Evolutionary conservation across 2,888 invertebrate species (phyloP).

Genomic region (Eristalis tenax): DNA sequence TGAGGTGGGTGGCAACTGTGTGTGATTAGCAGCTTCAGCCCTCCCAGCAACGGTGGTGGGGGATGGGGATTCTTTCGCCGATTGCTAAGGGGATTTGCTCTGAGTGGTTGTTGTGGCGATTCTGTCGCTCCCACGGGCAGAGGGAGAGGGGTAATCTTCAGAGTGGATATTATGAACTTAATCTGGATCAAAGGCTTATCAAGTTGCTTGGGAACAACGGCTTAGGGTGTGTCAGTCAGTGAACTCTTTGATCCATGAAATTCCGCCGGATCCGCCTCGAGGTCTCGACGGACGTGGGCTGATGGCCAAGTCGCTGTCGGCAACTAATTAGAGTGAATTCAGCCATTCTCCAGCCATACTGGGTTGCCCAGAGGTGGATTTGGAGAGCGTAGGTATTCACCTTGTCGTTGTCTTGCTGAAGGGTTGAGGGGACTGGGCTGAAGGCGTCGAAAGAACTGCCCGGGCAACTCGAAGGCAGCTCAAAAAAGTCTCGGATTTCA

Average conservation of each 20-base stretch:
- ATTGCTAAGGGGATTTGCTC: conserved; percentile 44
- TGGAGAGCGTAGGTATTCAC: no score
- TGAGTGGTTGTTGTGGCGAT: conserved; percentile 46
- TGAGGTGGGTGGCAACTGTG: conserved; percentile 26
- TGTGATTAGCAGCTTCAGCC: conserved; percentile 36
- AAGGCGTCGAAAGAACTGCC: no score
- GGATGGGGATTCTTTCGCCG: conserved; percentile 26
- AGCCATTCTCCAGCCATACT: not conserved
- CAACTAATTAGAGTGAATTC: not conserved
- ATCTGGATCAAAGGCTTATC: conserved; percentile 49
- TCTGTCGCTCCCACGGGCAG: not conserved
- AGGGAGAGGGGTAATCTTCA: conserved; percentile 5
- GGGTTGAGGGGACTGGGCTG: no score
- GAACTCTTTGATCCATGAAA: not conserved
- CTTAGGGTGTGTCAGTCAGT: not conserved
- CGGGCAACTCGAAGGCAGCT: no score
- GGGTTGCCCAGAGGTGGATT: no score
- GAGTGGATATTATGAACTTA: conserved; percentile 40
- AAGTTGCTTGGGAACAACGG: not conserved
- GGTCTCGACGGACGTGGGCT: not conserved
- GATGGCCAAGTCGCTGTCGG: not conserved
- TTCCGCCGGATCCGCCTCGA: not conserved
- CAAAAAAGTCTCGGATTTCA: no score
- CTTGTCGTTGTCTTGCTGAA: no score
- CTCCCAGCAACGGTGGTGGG: not conserved